phyloP scores from a whole-genome alignment of 2,113 vertebrate genomes.

The Theristicus caerulescens region DNA sequence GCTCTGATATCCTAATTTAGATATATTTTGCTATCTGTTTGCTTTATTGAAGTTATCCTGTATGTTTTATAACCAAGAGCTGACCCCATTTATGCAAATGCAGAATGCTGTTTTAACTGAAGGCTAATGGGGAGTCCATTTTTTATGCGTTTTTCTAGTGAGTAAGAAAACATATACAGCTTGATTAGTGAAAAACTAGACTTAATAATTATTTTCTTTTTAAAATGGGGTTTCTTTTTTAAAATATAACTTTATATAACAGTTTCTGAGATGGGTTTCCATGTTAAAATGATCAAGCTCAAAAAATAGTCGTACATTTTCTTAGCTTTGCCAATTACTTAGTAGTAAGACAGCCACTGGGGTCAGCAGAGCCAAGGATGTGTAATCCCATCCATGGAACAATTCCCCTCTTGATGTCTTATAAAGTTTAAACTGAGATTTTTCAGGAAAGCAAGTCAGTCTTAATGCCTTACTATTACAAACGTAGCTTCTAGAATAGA shows the following conservation, averaged over 20 bases:
- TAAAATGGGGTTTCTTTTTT: background rate
- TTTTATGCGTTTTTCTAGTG: background rate
- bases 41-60: background rate
- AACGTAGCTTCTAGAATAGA: background rate
- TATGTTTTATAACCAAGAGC: background rate
- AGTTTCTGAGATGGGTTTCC: background rate
- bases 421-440: background rate
- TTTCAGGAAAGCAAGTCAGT: background rate
- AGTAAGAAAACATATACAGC: background rate
- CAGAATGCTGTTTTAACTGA: background rate
- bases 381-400: background rate
- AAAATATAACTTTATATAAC: background rate
- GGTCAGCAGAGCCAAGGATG: background rate
- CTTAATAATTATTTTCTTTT: background rate
- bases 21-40: background rate
- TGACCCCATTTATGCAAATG: background rate
- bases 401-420: background rate
- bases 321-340: background rate
- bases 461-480: background rate
- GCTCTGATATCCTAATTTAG: background rate
- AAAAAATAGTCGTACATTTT: background rate
- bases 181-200: background rate
- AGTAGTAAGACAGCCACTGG: background rate
- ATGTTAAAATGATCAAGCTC: background rate
- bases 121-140: background rate